Evolutionary conservation across 2,888 invertebrate species (phyloP), one percentile per base, ranked within the genome.

Genomic region (Cheiracanthium punctorium): DNA sequence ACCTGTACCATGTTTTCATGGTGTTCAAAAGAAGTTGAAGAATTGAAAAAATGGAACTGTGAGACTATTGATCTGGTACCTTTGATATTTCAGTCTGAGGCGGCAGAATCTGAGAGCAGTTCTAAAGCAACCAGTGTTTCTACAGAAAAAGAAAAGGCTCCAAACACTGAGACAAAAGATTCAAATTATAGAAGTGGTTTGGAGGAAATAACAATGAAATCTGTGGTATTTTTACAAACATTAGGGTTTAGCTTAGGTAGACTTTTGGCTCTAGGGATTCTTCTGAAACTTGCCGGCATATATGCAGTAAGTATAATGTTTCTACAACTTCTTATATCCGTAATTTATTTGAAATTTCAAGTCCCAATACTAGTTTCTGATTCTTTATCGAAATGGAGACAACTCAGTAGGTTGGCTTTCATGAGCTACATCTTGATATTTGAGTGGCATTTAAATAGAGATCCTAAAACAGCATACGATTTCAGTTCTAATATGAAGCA

Each of bases 341-440:
- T 86, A 0, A 80, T 86, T 17, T 86, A 86, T 37, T 37, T 86
- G 17, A 86, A 86, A 41, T 86, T 86, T 70, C 85, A 86, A 65
- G 85, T 52, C 4, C 80, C 85, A 0, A 64, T 70, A 29, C 41
- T 86, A n/a, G 80, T 86, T 10, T 80, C 85, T 1, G 85, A 86
- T 1, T 75, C 75, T 8, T 76, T 86, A 29, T 65, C 80, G 10
- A 86, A 86, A 71, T 80, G 80, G 80, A 71, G 80, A 20, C 85
- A 86, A 14, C 71, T 86, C 14, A 64, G 28, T 0, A 80, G 85
- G 20, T 43, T 86, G 41, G 75, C 75, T 37, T 86, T 86, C n/a
- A 64, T 86, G 75, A 75, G 80, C 48, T 86, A 80, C 24, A 86
- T 86, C 70, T 48, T 86, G n/a, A 80, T 86, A 32, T 86, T 86